Evolutionary conservation across 2,888 invertebrate genomes (phyloP), one percentile per base, ranked within the genome.

Genomic region (Polia nebulosa): DNA sequence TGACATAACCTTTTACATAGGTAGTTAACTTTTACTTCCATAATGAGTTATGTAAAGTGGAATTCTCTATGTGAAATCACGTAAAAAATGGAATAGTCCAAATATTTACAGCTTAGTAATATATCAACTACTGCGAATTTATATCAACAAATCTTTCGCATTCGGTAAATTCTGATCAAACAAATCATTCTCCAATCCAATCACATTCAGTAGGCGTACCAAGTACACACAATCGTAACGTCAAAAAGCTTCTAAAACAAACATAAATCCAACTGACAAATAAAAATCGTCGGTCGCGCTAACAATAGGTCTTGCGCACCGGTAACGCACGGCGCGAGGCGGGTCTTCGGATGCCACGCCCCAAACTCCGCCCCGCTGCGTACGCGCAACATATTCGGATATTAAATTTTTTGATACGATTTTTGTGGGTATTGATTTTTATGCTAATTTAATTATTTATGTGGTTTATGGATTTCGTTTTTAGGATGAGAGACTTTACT

Each of bases 251-350:
- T 66, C 66, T 59, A 61, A 78, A 77, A 76, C 63, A 79, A 79
- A 68, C 60, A 73, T 47, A 66, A 55, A 25, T 75, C 73, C 58
- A 22, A 72, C 74, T 65, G 79, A 83, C 83, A 75, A 83, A 83
- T 85, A 83, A 83, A 82, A 84, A 76, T 55, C 63, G 71, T 68
- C 68, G 62, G 67, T 76, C 67, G 68, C 70, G 85, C 86, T 83
- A 91, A 93, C 93, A 94, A 93, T 92, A 91, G 88, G 84, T 79
- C 63, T 80, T 79, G 66, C 72, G 84, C 73, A 85, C 87, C 94
- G 91, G 94, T 95, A 95, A 89, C 80, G 92, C 95, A 95, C 95
- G 86, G 88, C 88, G 87, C 85, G 82, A 85, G 94, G 94, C 91
- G 84, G 93, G 81, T 62, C 90, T 67, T 60, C 7, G 13, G 61